These are phyloP conservation scores for Sphenopsis melanotis DNA, from an alignment of 2,797 vertebrate species.

Conservation along the genomic window DNA sequence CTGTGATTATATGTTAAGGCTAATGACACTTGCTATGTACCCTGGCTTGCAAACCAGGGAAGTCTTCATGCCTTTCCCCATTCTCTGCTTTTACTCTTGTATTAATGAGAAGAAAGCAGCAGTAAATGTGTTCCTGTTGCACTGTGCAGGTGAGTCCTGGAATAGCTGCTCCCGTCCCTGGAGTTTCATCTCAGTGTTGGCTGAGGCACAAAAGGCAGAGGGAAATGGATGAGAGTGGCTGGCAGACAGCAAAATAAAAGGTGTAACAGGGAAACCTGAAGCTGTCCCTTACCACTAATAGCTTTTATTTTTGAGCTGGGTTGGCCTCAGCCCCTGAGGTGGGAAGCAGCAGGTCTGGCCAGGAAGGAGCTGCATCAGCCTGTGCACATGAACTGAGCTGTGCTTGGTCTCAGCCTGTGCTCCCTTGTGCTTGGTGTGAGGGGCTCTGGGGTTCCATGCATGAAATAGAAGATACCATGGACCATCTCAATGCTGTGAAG, in stretches of 20 bases:
- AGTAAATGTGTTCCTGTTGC: not conserved
- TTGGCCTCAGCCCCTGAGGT: not conserved
- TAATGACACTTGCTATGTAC: not conserved
- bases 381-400: not conserved
- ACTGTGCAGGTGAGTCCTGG: not conserved
- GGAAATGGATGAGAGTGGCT: not conserved
- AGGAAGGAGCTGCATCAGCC: accelerated
- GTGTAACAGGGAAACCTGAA: not conserved
- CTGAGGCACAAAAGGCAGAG: not conserved
- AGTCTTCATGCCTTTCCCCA: not conserved
- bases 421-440: not conserved
- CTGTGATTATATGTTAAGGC: not conserved
- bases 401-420: not conserved
- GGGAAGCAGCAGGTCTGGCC: not conserved
- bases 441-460: not conserved
- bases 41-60: not conserved
- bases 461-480: not conserved
- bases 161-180: not conserved
- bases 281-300: not conserved
- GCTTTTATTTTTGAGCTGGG: not conserved
- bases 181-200: not conserved
- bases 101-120: not conserved
- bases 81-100: not conserved
- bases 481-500: not conserved
- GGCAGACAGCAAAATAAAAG: not conserved